These are phyloP conservation scores for Myiothlypis chrysogaster DNA, from an alignment of 2,797 vertebrate genomes.

Conservation along the genomic window DNA sequence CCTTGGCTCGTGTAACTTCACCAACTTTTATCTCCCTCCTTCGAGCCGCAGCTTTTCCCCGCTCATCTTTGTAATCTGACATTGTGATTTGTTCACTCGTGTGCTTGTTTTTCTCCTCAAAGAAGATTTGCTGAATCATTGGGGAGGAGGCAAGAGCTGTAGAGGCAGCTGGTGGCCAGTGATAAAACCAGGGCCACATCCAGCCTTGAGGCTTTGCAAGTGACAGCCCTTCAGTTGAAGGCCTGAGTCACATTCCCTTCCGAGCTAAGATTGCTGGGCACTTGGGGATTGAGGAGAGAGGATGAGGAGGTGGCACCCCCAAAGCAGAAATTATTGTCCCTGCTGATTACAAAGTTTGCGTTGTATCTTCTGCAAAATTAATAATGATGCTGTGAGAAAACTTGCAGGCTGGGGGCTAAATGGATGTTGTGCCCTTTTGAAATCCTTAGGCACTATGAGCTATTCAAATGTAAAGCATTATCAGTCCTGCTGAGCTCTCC, in stretches of 20 bases:
- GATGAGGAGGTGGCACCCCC: background rate
- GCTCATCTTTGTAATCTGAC: constrained; percentile 73
- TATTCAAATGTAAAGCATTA: background rate
- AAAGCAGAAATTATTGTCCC: background rate
- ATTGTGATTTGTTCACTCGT: constrained; percentile 75
- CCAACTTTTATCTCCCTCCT: constrained; percentile 43
- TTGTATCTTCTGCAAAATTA: background rate
- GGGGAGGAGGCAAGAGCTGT: constrained; percentile 50
- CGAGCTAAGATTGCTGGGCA: constrained; percentile 56
- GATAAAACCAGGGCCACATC: constrained; percentile 67
- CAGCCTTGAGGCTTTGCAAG: constrained; percentile 8
- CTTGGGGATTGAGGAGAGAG: constrained; percentile 8
- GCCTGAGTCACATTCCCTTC: constrained; percentile 48
- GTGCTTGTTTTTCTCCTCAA: constrained; percentile 45
- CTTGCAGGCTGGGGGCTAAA: background rate
- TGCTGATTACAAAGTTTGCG: background rate
- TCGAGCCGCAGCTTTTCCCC: background rate
- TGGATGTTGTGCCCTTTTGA: background rate
- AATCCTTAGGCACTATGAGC: background rate
- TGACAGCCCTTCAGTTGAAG: constrained; percentile 10
- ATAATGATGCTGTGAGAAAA: background rate
- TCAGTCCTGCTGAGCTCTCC: background rate
- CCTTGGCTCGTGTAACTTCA: background rate
- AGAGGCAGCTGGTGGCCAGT: constrained; percentile 61
- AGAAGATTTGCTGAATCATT: constrained; percentile 79